phyloP scores from a whole-genome alignment of 1,140 invertebrate species.

The Laupala kohalensis region DNA sequence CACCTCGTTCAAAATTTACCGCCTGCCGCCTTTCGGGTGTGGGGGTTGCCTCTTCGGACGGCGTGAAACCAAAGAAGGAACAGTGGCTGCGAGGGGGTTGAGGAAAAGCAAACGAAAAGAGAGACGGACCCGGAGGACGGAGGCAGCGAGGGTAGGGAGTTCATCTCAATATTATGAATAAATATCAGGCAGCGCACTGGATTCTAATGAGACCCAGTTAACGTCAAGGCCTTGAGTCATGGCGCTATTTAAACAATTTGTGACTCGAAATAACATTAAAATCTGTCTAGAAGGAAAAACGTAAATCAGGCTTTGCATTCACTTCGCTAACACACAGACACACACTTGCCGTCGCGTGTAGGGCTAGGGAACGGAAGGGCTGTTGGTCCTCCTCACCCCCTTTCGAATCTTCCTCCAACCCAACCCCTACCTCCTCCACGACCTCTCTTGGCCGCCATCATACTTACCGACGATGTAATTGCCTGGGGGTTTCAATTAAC shows the following conservation, averaged over 20 bases:
- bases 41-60: not conserved
- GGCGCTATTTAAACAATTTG: slow-evolving; percentile 39
- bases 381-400: too few relatives aligned
- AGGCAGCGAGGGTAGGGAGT: slow-evolving; percentile 2
- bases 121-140: not conserved
- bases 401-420: not conserved
- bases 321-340: slow-evolving; percentile 7
- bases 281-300: slow-evolving; percentile 29
- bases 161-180: slow-evolving; percentile 18
- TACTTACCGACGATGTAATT: slow-evolving; percentile 27
- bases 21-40: not conserved
- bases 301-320: slow-evolving; percentile 33
- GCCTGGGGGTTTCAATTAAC: slow-evolving; percentile 34
- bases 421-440: not conserved
- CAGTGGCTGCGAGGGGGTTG: not conserved
- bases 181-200: slow-evolving; percentile 16
- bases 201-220: slow-evolving; percentile 36
- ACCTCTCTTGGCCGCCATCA: slow-evolving; percentile 17
- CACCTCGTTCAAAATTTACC: not conserved
- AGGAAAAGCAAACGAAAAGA: slow-evolving; percentile 1
- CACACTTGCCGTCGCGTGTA: not conserved
- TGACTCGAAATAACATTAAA: slow-evolving; percentile 39
- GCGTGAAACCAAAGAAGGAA: not conserved
- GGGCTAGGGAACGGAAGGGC: too few relatives aligned
- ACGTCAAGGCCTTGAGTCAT: slow-evolving; percentile 33